These are phyloP conservation scores for Chromoteleia sp. DNA, from an alignment of 2,888 invertebrate species.

Conservation along the genomic window DNA sequence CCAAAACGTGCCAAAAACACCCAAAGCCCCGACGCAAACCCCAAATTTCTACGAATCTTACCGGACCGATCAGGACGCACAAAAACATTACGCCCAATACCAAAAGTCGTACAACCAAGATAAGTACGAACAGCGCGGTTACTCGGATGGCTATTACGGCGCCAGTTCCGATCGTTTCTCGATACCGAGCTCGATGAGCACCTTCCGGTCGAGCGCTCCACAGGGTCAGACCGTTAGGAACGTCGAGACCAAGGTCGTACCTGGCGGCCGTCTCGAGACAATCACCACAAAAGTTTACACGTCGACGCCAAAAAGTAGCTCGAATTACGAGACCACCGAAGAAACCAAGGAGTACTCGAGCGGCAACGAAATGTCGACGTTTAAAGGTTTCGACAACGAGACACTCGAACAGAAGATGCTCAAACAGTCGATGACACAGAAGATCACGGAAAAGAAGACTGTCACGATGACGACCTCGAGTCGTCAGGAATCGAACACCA, in stretches of 20 bases:
- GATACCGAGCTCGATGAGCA: slow-evolving; percentile 76
- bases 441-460: slow-evolving; percentile 89
- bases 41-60: slow-evolving; percentile 21
- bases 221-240: slow-evolving; percentile 77
- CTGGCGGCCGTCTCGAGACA: slow-evolving; percentile 86
- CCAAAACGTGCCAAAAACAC: slow-evolving; percentile 68
- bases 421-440: slow-evolving; percentile 89
- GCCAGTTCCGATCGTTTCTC: slow-evolving; percentile 73
- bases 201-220: slow-evolving; percentile 74
- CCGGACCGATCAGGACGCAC: slow-evolving; percentile 63
- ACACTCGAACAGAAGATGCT: slow-evolving; percentile 88
- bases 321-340: slow-evolving; percentile 86
- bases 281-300: slow-evolving; percentile 87
- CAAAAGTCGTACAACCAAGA: slow-evolving; percentile 70
- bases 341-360: slow-evolving; percentile 85
- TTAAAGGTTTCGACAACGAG: slow-evolving; percentile 84
- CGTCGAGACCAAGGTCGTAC: slow-evolving; percentile 86
- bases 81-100: slow-evolving; percentile 71
- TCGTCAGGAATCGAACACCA: slow-evolving; percentile 86
- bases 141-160: slow-evolving; percentile 69
- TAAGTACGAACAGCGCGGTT: slow-evolving; percentile 67
- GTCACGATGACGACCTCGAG: slow-evolving; percentile 88
- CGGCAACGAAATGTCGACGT: slow-evolving; percentile 85
- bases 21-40: slow-evolving; percentile 71
- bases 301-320: slow-evolving; percentile 86